These are phyloP conservation scores for Ips typographus DNA, from an alignment of 1,140 invertebrate species.

Conservation along the genomic window DNA sequence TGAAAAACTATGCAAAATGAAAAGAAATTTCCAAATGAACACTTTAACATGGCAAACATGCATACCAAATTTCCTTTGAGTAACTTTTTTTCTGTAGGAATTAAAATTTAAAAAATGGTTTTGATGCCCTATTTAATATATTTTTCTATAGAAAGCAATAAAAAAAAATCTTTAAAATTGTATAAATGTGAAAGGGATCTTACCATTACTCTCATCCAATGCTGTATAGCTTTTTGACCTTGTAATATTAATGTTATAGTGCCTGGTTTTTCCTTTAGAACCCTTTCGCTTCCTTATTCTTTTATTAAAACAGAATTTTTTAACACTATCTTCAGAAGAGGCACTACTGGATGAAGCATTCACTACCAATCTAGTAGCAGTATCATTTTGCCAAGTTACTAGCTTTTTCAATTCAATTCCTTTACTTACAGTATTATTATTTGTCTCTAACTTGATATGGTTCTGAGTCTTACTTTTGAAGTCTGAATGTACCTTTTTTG, in stretches of 20 bases:
- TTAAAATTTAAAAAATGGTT: too few relatives aligned
- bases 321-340: constrained; percentile 20
- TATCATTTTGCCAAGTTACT: constrained; percentile 2
- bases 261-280: constrained; percentile 20
- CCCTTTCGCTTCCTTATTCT: constrained; percentile 14
- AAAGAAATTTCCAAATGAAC: too few relatives aligned
- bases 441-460: neutral
- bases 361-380: neutral
- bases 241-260: constrained; percentile 35
- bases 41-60: too few relatives aligned
- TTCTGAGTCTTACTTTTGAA: neutral
- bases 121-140: too few relatives aligned
- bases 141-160: neutral
- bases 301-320: constrained; percentile 20
- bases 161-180: neutral
- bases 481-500: neutral
- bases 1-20: too few relatives aligned
- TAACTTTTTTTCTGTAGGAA: too few relatives aligned
- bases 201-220: constrained; percentile 26
- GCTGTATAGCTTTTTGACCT: constrained; percentile 20
- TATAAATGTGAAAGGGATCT: neutral
- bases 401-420: constrained; percentile 5
- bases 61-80: too few relatives aligned
- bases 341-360: constrained; percentile 23
- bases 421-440: constrained; percentile 16